Percentiles rank a stretch among this genome's conserved stretches.
Evolutionary conservation across 2,888 invertebrate species (phyloP).

Genomic region (Agrochola macilenta): DNA sequence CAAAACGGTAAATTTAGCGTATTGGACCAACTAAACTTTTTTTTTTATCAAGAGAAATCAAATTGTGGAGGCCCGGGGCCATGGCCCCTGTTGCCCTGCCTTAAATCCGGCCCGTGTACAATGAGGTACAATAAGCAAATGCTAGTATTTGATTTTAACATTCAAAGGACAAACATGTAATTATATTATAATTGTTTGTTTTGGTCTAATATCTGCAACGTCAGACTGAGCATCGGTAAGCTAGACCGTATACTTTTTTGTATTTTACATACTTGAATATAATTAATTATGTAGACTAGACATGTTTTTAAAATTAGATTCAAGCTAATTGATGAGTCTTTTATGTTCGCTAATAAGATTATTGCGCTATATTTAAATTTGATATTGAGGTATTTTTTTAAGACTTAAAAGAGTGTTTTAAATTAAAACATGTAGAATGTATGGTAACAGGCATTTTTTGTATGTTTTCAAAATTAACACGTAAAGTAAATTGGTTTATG

Average conservation of each 20-base stretch:
- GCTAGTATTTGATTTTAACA: not conserved
- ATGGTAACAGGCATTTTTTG: not conserved
- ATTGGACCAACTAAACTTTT: no score
- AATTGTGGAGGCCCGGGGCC: no score
- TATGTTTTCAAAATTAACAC: not conserved
- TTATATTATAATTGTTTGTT: not conserved
- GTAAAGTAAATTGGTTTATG: not conserved
- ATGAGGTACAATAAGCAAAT: no score
- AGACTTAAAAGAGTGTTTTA: not conserved
- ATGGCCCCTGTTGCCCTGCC: no score
- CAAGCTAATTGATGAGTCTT: constrained; percentile 13
- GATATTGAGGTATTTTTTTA: not conserved
- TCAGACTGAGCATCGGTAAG: not conserved
- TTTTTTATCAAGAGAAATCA: no score
- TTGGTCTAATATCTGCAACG: not conserved
- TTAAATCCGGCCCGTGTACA: no score
- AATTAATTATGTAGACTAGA: not conserved
- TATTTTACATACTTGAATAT: no score
- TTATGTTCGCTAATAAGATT: constrained; percentile 3
- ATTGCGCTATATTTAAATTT: not conserved
- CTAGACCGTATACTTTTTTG: not conserved
- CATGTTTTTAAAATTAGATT: constrained; percentile 11
- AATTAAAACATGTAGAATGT: not conserved
- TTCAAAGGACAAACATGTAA: not conserved
- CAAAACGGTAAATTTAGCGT: no score